phyloP scores from a whole-genome alignment of 2,888 invertebrate species.

The Lamellibrachia satsuma region DNA sequence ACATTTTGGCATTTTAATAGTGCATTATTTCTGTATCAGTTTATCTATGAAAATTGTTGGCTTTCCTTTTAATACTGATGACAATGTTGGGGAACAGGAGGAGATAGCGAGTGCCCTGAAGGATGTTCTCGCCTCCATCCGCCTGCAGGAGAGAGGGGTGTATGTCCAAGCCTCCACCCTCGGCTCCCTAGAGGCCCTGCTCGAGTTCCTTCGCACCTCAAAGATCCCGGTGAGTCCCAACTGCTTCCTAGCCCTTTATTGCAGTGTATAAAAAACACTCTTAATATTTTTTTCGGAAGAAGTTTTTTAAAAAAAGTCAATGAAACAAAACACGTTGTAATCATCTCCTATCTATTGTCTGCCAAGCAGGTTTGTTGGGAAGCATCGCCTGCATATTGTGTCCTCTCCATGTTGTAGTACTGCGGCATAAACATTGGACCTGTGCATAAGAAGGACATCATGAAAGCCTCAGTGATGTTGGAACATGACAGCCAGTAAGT shows the following conservation, averaged over 20 bases:
- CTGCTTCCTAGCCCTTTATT: no score
- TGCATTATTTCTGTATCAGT: no score
- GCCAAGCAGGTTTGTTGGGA: not conserved
- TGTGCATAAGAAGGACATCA: constrained; percentile 98
- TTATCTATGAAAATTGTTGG: not conserved
- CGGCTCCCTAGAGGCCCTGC: constrained; percentile 94
- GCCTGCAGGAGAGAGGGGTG: constrained; percentile 79
- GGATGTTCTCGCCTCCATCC: constrained; percentile 90
- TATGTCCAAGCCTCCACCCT: constrained; percentile 99
- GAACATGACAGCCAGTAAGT: constrained; percentile 81
- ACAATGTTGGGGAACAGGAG: constrained; percentile 68
- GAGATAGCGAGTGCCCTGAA: constrained; percentile 88
- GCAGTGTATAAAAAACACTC: no score
- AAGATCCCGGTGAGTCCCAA: constrained; percentile 62
- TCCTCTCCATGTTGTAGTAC: constrained; percentile 75
- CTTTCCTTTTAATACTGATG: not conserved
- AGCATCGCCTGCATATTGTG: not conserved
- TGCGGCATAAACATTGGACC: constrained; percentile 98
- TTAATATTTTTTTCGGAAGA: no score
- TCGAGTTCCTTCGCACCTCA: constrained; percentile 61
- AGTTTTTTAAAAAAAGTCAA: no score
- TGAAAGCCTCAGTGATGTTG: constrained; percentile 99
- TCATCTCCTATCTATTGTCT: not conserved
- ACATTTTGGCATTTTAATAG: no score
- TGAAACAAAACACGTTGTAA: no score